These are phyloP conservation scores for Palaemon carinicauda DNA, from an alignment of 1,140 invertebrate species.

Conservation along the genomic window DNA sequence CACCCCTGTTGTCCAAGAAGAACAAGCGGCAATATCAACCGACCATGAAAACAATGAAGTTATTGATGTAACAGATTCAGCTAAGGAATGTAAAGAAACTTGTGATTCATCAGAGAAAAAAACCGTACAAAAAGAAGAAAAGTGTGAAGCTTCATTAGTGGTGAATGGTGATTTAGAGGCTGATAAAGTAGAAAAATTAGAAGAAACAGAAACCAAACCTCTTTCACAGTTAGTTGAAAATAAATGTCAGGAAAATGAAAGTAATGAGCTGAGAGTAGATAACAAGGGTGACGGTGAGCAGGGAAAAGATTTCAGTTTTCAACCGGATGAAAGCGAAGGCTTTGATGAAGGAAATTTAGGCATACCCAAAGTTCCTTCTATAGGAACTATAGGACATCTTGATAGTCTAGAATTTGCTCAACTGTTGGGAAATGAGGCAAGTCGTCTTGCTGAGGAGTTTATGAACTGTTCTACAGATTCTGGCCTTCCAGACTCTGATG, in stretches of 20 bases:
- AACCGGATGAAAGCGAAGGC: background rate
- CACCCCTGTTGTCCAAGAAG: too few relatives aligned
- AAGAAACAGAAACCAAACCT: background rate
- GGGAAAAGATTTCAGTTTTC: background rate
- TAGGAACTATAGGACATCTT: conserved; percentile 39
- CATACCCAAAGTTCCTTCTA: conserved; percentile 29
- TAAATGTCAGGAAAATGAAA: background rate
- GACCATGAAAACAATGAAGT: too few relatives aligned
- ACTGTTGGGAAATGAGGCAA: conserved; percentile 40
- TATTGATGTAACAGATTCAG: too few relatives aligned
- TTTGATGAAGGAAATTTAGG: background rate
- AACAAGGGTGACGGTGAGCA: background rate
- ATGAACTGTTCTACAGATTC: conserved; percentile 51
- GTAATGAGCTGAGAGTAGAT: background rate
- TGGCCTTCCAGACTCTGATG: conserved; percentile 37
- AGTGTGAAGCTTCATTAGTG: too few relatives aligned
- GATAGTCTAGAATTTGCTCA: conserved; percentile 47
- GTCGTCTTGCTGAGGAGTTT: conserved; percentile 48
- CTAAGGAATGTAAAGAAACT: too few relatives aligned
- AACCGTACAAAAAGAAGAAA: too few relatives aligned
- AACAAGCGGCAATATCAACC: too few relatives aligned
- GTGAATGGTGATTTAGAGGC: too few relatives aligned
- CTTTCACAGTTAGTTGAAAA: background rate
- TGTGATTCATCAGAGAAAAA: too few relatives aligned
- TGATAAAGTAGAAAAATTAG: too few relatives aligned